Percentiles rank a stretch among this genome's conserved stretches.
phyloP scores from a whole-genome alignment of 2,113 vertebrate genomes.

The Lates calcarifer region DNA sequence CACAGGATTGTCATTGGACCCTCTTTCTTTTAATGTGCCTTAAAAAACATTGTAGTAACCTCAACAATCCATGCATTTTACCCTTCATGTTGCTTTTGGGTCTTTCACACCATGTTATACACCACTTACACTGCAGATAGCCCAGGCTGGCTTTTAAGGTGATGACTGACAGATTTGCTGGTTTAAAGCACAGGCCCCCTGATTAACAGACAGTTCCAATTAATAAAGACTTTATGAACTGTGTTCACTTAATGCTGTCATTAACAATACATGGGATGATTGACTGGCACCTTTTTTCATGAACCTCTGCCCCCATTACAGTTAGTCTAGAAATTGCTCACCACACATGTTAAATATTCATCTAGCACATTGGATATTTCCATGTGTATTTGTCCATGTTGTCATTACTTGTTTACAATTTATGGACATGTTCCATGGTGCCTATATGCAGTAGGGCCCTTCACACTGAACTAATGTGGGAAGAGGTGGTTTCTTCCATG shows the following conservation, averaged over 20 bases:
- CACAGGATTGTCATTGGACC: neutral
- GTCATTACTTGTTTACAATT: constrained; percentile 64
- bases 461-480: constrained; percentile 69
- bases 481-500: constrained; percentile 79
- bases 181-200: constrained; percentile 38
- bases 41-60: constrained; percentile 19
- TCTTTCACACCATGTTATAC: constrained; percentile 51
- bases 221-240: constrained; percentile 66
- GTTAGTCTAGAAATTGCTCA: constrained; percentile 36
- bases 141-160: constrained; percentile 12
- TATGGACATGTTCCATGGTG: constrained; percentile 33
- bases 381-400: constrained; percentile 52
- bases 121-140: constrained; percentile 27
- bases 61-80: constrained; percentile 42
- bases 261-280: constrained; percentile 58
- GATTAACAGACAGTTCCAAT: constrained; percentile 51
- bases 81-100: constrained; percentile 22
- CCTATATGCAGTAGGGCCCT: constrained; percentile 49
- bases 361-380: constrained; percentile 2
- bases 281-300: constrained; percentile 51
- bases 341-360: constrained; percentile 26
- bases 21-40: constrained; percentile 26
- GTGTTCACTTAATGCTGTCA: constrained; percentile 52
- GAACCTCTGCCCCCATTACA: constrained; percentile 38
- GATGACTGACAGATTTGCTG: constrained; percentile 39